Percentiles rank a stretch among this genome's conserved stretches.
Conservation (phyloP, 2,113 vertebrate species). For the Xiphophorus couchianus region DNA sequence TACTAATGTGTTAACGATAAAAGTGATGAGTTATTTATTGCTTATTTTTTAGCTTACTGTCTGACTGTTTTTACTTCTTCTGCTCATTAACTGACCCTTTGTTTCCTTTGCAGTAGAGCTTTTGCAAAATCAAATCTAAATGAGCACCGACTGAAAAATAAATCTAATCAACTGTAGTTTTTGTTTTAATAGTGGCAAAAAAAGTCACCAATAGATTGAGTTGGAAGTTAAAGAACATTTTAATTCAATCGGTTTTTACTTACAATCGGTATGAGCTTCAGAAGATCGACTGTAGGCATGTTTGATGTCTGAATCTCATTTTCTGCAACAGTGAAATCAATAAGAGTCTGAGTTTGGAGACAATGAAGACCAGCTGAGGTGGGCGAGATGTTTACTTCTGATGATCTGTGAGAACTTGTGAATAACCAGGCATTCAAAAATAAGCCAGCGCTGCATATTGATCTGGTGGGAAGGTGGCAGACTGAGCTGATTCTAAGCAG, state of each 20-base stretch:
- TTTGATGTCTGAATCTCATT: slow-evolving; percentile 1
- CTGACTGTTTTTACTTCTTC: too few species aligned
- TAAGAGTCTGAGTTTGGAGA: background rate
- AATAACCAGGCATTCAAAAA: slow-evolving; percentile 27
- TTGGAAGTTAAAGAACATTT: background rate
- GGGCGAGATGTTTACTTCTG: slow-evolving; percentile 10
- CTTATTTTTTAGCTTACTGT: too few species aligned
- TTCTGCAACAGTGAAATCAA: background rate
- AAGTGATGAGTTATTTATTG: too few species aligned
- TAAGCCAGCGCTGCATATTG: slow-evolving; percentile 7
- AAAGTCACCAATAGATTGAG: too few species aligned
- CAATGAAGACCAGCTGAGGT: background rate
- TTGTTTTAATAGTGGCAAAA: background rate
- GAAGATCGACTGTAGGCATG: background rate
- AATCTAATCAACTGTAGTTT: background rate
- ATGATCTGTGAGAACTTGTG: slow-evolving; percentile 28
- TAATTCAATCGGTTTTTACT: background rate
- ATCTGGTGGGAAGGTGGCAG: slow-evolving; percentile 13
- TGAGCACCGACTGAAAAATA: too few species aligned
- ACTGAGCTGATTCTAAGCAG: slow-evolving; percentile 33
- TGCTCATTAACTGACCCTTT: too few species aligned
- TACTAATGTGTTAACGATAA: too few species aligned
- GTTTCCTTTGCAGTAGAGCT: too few species aligned
- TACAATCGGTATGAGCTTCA: background rate
- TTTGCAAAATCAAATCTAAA: too few species aligned